phyloP scores from a whole-genome alignment of 2,113 vertebrate genomes.

The Oenanthe melanoleuca region DNA sequence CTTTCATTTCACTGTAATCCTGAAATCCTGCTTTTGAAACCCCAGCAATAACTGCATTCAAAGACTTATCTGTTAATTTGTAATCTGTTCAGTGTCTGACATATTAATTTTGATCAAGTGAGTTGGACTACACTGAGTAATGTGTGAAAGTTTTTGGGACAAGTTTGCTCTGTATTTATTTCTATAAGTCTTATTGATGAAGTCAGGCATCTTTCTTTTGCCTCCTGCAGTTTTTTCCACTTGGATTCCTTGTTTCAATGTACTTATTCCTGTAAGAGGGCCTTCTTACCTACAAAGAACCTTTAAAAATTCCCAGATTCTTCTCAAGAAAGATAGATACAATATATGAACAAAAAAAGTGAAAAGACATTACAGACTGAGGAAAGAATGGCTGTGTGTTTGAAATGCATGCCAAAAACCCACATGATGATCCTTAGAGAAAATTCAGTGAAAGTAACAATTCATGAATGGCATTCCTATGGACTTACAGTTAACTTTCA shows the following conservation, averaged over 20 bases:
- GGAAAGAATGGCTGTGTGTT: background rate
- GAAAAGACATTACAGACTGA: background rate
- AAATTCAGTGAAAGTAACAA: background rate
- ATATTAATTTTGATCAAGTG: background rate
- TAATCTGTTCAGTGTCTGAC: background rate
- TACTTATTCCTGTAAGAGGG: background rate
- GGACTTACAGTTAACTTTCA: constrained; percentile 2
- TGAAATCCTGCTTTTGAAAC: background rate
- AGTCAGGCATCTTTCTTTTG: background rate
- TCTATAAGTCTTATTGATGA: background rate
- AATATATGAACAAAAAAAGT: background rate
- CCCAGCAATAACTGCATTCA: background rate
- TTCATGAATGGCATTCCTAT: background rate
- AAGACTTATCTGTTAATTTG: background rate
- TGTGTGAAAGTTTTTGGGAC: background rate
- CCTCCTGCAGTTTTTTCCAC: background rate
- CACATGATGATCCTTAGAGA: background rate
- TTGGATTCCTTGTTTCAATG: background rate
- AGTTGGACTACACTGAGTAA: background rate
- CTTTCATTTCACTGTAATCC: background rate
- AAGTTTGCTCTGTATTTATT: background rate
- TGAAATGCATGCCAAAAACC: background rate
- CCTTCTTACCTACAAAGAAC: background rate
- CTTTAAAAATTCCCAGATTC: background rate
- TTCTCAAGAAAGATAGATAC: background rate